Conservation (phyloP, 2,888 invertebrate genomes). For the Calliphora vomitoria region DNA sequence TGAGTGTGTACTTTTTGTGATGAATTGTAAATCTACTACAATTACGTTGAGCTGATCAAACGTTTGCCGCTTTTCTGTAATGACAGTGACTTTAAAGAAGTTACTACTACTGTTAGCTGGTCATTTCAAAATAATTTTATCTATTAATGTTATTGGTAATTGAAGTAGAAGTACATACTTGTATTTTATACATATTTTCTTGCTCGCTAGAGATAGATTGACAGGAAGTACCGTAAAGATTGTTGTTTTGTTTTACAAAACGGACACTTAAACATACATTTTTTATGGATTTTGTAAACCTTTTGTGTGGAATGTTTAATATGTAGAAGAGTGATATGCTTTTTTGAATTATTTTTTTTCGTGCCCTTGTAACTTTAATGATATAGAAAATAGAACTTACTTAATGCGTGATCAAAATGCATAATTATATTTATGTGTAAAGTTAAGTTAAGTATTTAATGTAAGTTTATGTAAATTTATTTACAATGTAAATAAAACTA, state of each 20-base stretch:
- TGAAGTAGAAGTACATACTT: neutral
- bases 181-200: neutral
- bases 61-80: slow-evolving; percentile 7
- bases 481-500: too few species aligned
- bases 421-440: neutral
- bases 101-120: slow-evolving; percentile 1
- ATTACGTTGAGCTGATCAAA: slow-evolving; percentile 33
- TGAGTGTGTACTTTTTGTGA: slow-evolving; percentile 3
- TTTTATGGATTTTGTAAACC: neutral
- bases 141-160: neutral
- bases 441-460: too few species aligned
- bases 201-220: slow-evolving; percentile 2
- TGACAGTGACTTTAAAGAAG: slow-evolving; percentile 7
- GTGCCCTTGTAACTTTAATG: neutral
- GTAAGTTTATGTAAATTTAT: too few species aligned
- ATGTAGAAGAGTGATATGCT: neutral
- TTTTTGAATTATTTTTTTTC: neutral
- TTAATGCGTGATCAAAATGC: neutral
- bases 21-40: slow-evolving; percentile 38
- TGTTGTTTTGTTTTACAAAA: slow-evolving; percentile 9
- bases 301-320: neutral
- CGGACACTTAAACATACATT: neutral
- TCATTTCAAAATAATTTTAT: neutral
- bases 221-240: slow-evolving; percentile 39
- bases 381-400: neutral